Evolutionary conservation across 2,113 vertebrate species (phyloP).

Genomic region (Phaethornis superciliosus): DNA sequence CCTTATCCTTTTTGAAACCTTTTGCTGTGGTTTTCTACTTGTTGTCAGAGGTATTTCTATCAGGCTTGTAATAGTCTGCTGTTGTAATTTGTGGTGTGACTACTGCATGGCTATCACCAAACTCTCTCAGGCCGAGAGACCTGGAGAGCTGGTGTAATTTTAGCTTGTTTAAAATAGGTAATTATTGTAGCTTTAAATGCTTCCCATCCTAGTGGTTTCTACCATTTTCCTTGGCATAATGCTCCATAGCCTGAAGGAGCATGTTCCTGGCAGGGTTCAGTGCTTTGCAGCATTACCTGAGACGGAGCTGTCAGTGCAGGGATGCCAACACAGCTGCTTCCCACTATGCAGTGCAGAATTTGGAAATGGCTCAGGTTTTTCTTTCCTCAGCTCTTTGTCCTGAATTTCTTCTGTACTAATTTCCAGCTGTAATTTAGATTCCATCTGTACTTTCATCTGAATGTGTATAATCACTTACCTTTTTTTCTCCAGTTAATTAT

Average conservation of each 20-base stretch:
- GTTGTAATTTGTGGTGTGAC: background rate
- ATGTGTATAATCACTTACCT: background rate
- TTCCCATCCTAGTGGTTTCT: background rate
- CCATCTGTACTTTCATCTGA: background rate
- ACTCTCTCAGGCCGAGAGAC: fast-evolving
- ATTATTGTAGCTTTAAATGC: background rate
- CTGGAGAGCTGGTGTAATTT: background rate
- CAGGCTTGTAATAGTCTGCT: background rate
- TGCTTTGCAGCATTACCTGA: constrained; percentile 18
- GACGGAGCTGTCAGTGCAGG: background rate
- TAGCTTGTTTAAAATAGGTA: background rate
- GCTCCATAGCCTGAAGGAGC: background rate
- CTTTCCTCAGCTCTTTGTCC: background rate
- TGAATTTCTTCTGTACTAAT: background rate
- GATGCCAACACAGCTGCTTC: background rate
- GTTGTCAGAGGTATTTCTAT: background rate
- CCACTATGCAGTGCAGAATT: background rate
- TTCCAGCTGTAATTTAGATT: background rate
- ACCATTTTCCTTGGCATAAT: background rate
- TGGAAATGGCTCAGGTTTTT: background rate
- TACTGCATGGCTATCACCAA: background rate
- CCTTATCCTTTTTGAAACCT: background rate
- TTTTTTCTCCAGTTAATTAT: background rate
- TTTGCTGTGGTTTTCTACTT: background rate
- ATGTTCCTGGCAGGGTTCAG: background rate